A percentile compares a stretch with the other conserved stretches of the same genome.
phyloP scores from a whole-genome alignment of 1,140 invertebrate genomes.

The Popillia japonica region DNA sequence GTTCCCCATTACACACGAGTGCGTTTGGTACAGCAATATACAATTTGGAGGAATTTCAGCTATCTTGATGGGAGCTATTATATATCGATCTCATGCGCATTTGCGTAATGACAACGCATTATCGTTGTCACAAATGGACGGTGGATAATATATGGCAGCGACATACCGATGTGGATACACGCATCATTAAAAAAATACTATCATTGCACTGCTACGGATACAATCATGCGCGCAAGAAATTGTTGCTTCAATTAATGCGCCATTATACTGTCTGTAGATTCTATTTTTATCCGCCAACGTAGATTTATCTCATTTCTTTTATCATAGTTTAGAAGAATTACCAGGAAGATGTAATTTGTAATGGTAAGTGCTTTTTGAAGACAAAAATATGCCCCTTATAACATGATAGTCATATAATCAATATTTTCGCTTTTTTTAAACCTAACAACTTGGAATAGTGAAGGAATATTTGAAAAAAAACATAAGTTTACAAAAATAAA shows the following conservation, averaged over 20 bases:
- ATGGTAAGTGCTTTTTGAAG: not conserved
- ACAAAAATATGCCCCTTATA: not conserved
- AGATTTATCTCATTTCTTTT: not conserved
- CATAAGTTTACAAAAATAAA: too few relatives aligned
- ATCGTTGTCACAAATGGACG: slow-evolving; percentile 2
- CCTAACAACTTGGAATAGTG: too few relatives aligned
- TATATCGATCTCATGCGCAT: not conserved
- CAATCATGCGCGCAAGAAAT: not conserved
- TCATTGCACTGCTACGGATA: not conserved
- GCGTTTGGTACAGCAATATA: not conserved
- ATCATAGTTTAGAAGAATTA: not conserved
- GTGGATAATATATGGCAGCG: not conserved
- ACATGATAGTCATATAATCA: too few relatives aligned
- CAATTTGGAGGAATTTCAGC: not conserved
- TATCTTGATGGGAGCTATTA: not conserved
- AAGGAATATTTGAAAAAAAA: too few relatives aligned
- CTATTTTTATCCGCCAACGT: not conserved
- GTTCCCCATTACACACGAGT: too few relatives aligned
- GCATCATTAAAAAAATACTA: not conserved
- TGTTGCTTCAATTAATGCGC: slow-evolving; percentile 4
- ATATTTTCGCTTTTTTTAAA: too few relatives aligned
- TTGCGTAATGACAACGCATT: slow-evolving; percentile 2
- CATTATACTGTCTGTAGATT: not conserved
- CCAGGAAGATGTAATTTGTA: not conserved
- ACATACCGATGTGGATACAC: not conserved